Percentiles rank a stretch among this genome's conserved stretches.
These are phyloP conservation scores for Arothron firmamentum DNA, from an alignment of 2,113 vertebrate species.

Conservation along the genomic window DNA sequence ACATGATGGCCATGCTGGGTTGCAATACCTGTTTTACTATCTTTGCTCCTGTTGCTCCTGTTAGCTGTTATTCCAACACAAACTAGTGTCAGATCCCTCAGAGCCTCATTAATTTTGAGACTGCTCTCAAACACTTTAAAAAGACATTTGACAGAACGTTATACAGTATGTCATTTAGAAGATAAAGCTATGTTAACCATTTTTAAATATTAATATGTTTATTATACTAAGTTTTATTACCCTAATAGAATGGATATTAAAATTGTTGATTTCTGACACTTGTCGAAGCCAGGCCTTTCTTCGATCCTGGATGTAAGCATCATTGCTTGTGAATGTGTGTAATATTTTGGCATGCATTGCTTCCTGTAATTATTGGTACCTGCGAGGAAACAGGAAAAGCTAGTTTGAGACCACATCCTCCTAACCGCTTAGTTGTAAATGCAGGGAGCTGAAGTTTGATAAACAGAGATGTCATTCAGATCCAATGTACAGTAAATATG, in stretches of 20 bases:
- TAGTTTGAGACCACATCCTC: constrained; percentile 30
- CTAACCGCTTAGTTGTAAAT: neutral
- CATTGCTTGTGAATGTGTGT: neutral
- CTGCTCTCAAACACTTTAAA: no score
- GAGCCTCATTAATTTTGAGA: no score
- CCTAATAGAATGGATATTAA: no score
- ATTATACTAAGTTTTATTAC: no score
- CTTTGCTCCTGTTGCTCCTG: neutral
- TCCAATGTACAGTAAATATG: neutral
- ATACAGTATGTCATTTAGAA: no score
- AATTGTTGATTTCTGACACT: no score
- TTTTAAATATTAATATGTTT: no score
- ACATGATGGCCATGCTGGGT: neutral
- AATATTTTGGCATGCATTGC: neutral
- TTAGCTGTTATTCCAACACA: neutral
- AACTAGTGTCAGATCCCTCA: neutral
- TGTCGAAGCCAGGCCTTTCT: no score
- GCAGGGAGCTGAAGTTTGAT: neutral
- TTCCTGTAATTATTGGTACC: neutral
- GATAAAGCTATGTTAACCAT: no score
- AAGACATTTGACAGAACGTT: no score
- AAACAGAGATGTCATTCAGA: neutral
- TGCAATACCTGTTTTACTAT: neutral
- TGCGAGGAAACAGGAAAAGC: constrained; percentile 32
- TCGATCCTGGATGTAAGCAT: no score